Percentiles rank a stretch among this genome's conserved stretches.
phyloP scores from a whole-genome alignment of 2,113 vertebrate genomes.

The Hippocampus comes region DNA sequence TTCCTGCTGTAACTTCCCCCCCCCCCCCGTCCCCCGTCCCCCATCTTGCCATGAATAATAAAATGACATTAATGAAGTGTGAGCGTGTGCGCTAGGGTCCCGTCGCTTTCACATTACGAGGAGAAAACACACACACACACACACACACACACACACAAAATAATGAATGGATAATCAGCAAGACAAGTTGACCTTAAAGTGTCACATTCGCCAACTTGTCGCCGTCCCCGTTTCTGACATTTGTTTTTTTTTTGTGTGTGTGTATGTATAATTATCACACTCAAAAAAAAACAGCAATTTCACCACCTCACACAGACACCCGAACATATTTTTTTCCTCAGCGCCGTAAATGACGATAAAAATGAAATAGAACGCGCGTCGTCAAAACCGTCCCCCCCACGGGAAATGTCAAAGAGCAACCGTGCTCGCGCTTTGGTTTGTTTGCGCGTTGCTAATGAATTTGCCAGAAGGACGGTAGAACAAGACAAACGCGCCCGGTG shows the following conservation, averaged over 20 bases:
- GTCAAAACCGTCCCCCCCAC: neutral
- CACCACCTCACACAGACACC: neutral
- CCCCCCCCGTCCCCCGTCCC: neutral
- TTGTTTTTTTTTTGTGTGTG: neutral
- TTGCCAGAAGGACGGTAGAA: conserved; percentile 25
- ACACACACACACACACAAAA: neutral
- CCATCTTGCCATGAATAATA: conserved; percentile 5
- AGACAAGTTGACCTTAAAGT: neutral
- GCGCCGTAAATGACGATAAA: neutral
- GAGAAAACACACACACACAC: neutral
- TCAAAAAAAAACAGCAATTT: neutral
- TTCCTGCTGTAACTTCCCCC: neutral
- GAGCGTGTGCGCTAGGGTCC: neutral
- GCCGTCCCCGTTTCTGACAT: neutral
- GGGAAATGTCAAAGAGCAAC: conserved; percentile 6
- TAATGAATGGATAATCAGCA: neutral
- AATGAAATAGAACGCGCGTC: neutral
- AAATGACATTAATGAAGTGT: conserved; percentile 11
- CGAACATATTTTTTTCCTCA: neutral
- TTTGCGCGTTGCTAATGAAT: conserved; percentile 40
- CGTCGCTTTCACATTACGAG: neutral
- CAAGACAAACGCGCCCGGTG: conserved; percentile 5
- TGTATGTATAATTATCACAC: neutral
- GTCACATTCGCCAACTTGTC: neutral
- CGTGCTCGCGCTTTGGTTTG: conserved; percentile 5